These are phyloP conservation scores for Microtus oregoni DNA, from an alignment of 2,113 vertebrate genomes.

Conservation along the genomic window DNA sequence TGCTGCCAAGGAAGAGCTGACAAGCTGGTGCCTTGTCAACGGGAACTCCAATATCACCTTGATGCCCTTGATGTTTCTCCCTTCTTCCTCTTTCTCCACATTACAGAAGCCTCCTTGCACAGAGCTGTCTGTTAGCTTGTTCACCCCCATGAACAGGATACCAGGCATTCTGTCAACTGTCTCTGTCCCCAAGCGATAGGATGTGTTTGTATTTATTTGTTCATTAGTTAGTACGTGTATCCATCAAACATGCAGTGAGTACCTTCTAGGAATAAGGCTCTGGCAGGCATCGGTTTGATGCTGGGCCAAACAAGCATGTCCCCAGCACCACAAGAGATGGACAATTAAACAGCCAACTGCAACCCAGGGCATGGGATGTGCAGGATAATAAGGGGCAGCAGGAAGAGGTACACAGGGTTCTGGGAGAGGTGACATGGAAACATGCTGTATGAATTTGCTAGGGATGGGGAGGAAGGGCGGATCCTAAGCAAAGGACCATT, in stretches of 20 bases:
- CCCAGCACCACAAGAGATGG: neutral
- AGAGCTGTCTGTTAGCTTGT: neutral
- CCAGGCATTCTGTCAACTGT: neutral
- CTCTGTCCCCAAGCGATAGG: neutral
- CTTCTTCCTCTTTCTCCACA: neutral
- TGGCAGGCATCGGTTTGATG: neutral
- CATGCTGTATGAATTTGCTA: rapidly evolving
- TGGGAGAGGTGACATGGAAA: neutral
- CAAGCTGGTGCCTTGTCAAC: rapidly evolving
- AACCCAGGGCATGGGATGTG: too few relatives aligned
- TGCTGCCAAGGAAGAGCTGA: neutral
- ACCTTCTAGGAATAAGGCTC: neutral
- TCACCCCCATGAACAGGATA: neutral
- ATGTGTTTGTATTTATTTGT: neutral
- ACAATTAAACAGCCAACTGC: neutral
- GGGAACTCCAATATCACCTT: rapidly evolving
- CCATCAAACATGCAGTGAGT: neutral
- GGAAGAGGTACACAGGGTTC: neutral
- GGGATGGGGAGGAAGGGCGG: neutral
- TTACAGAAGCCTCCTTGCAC: neutral
- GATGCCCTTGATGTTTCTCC: neutral
- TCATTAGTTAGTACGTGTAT: neutral
- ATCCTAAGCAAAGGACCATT: neutral
- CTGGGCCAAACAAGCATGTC: neutral
- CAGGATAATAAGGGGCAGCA: rapidly evolving